Percentiles rank a stretch among this genome's conserved stretches.
Evolutionary conservation across 2,888 invertebrate species (phyloP).

Genomic region (Tillus elongatus): DNA sequence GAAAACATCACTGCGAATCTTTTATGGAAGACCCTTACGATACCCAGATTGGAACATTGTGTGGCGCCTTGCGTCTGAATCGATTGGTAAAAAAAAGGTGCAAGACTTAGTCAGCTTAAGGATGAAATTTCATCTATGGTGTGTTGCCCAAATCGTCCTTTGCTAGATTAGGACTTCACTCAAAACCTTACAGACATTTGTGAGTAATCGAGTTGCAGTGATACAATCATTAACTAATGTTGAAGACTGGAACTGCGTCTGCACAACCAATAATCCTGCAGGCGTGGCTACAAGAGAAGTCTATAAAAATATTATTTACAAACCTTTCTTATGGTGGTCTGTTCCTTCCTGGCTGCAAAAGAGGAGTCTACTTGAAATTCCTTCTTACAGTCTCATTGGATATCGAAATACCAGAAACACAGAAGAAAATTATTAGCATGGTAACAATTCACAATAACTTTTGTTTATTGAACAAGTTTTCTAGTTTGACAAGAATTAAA

Average conservation of each 20-base stretch:
- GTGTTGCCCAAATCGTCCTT: too few species aligned
- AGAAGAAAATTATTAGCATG: neutral
- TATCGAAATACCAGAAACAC: neutral
- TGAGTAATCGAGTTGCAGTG: too few species aligned
- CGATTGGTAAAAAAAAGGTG: too few species aligned
- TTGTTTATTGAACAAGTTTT: neutral
- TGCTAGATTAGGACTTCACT: too few species aligned
- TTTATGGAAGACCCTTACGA: too few species aligned
- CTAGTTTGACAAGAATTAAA: neutral
- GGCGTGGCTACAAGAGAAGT: neutral
- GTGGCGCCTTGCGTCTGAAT: too few species aligned
- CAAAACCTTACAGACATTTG: too few species aligned
- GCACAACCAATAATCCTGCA: conserved; percentile 1
- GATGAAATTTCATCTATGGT: too few species aligned
- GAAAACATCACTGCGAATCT: too few species aligned
- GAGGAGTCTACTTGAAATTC: neutral
- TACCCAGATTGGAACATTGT: too few species aligned
- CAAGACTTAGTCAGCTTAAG: too few species aligned
- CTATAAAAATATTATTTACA: neutral
- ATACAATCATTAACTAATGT: neutral
- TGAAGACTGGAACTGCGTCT: neutral
- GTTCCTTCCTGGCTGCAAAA: conserved; percentile 2
- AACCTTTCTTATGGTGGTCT: conserved; percentile 5
- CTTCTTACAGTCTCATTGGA: neutral
- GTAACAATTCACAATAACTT: neutral